A percentile compares a stretch with the other conserved stretches of the same genome.
Conservation (phyloP, 2,888 invertebrate species). For the Eumacrocentrus americanus region DNA sequence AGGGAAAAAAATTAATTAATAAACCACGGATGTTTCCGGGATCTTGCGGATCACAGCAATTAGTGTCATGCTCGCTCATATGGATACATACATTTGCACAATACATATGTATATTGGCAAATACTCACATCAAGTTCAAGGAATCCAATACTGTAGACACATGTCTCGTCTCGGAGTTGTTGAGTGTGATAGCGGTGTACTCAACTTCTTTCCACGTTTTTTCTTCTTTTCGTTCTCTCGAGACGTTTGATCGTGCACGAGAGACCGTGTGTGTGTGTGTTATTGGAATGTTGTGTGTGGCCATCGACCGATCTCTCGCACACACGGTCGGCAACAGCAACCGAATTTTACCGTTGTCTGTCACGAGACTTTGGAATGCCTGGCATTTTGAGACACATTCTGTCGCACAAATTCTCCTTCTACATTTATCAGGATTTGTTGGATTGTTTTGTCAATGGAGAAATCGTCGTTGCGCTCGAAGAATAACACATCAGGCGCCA, state of each 20-base stretch:
- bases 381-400: no score
- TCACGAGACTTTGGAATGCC: no score
- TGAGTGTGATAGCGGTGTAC: not conserved
- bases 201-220: slow-evolving; percentile 6
- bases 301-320: no score
- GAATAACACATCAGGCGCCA: not conserved
- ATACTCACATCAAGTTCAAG: slow-evolving; percentile 7
- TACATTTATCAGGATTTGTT: not conserved
- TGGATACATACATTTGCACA: slow-evolving; percentile 16
- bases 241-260: no score
- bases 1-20: not conserved
- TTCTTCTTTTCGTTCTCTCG: no score
- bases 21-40: slow-evolving; percentile 12
- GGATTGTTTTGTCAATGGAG: no score
- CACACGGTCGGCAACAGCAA: no score
- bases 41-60: slow-evolving; percentile 17
- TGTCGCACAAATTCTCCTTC: not conserved
- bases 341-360: no score
- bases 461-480: no score
- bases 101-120: not conserved
- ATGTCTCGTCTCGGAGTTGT: not conserved
- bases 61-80: slow-evolving; percentile 25
- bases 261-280: no score
- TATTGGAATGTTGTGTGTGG: no score
- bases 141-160: slow-evolving; percentile 8